These are phyloP conservation scores for Ochropleura leucogaster DNA, from an alignment of 2,888 invertebrate genomes.

Conservation along the genomic window DNA sequence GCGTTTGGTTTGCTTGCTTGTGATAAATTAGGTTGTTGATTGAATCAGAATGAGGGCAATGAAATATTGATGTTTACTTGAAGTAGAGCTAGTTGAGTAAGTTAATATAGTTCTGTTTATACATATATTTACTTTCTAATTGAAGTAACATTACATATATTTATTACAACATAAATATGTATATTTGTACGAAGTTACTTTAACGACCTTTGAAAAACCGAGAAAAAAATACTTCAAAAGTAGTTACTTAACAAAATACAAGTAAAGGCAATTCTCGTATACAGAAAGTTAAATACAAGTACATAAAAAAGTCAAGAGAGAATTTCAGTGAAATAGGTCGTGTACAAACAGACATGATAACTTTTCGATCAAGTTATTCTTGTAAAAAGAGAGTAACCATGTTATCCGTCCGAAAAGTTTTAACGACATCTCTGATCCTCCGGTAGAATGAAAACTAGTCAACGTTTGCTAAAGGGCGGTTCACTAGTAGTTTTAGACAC, in stretches of 20 bases:
- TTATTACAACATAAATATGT: not conserved
- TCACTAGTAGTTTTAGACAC: constrained; percentile 39
- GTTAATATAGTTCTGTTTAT: not conserved
- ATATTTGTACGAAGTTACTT: not conserved
- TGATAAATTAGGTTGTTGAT: constrained; percentile 22
- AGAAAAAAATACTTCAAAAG: not conserved
- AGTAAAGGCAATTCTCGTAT: constrained; percentile 14
- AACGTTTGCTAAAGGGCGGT: constrained; percentile 44
- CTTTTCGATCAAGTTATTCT: constrained; percentile 70
- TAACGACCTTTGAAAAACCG: not conserved
- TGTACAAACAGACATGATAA: constrained; percentile 73
- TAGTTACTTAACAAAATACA: constrained; percentile 12
- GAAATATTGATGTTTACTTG: constrained; percentile 17
- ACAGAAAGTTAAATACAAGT: constrained; percentile 29
- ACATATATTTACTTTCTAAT: constrained; percentile 20
- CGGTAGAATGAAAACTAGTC: constrained; percentile 61
- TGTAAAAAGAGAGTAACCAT: constrained; percentile 74
- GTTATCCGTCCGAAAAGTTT: constrained; percentile 80
- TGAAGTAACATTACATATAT: constrained; percentile 6
- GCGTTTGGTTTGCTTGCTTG: constrained; percentile 32
- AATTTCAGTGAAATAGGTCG: constrained; percentile 65
- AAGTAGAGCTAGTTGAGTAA: constrained; percentile 26
- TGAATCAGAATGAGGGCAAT: not conserved
- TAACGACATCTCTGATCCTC: constrained; percentile 76
- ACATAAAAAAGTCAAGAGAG: constrained; percentile 34